phyloP scores from a whole-genome alignment of 2,888 invertebrate genomes.

The Limnephilus lunatus region DNA sequence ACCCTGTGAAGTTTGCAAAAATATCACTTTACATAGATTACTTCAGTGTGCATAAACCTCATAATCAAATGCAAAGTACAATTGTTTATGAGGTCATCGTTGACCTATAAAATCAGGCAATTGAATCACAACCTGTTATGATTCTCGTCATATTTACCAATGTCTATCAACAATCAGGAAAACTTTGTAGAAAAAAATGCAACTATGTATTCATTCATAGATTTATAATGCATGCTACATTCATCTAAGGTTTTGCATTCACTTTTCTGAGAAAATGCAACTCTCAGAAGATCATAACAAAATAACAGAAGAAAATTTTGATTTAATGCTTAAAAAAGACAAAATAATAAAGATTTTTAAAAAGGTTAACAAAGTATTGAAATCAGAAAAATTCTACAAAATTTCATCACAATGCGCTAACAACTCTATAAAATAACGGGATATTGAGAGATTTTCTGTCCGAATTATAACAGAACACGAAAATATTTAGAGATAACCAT shows the following conservation, averaged over 20 bases:
- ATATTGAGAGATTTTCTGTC: not conserved
- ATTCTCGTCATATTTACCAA: not conserved
- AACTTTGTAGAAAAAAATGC: not conserved
- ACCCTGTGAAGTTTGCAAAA: not conserved
- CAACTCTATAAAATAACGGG: not conserved
- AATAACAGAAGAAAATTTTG: not conserved
- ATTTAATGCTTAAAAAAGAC: not conserved
- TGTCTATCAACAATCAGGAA: not conserved
- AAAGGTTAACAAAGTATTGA: too few species aligned
- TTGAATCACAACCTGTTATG: not conserved
- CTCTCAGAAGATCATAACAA: not conserved
- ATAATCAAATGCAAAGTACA: too few species aligned
- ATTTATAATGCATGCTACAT: not conserved
- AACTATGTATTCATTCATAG: not conserved
- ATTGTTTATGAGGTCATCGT: not conserved
- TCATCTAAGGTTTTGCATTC: not conserved
- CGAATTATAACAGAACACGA: conserved; percentile 12
- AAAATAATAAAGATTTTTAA: not conserved
- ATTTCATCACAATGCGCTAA: not conserved
- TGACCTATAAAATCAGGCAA: not conserved
- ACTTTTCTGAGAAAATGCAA: not conserved
- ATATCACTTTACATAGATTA: too few species aligned
- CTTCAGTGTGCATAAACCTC: too few species aligned
- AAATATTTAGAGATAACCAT: conserved; percentile 53
- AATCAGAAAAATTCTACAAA: not conserved